These are phyloP conservation scores for Acromyrmex heyeri DNA, from an alignment of 1,140 invertebrate species.

Conservation along the genomic window DNA sequence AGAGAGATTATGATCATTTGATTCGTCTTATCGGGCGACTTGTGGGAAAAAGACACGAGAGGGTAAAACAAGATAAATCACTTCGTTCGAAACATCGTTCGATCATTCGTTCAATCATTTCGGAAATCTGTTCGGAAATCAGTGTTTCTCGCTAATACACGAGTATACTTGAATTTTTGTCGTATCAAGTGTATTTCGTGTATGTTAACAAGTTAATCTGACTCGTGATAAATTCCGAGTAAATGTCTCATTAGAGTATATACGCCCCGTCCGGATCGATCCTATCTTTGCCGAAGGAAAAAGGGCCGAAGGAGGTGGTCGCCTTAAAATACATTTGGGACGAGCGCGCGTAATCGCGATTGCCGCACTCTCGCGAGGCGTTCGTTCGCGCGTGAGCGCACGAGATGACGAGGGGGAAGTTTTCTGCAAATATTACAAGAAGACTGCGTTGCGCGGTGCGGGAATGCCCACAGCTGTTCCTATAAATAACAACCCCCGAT, in stretches of 20 bases:
- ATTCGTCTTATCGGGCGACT: slow-evolving; percentile 51
- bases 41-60: slow-evolving; percentile 17
- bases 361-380: slow-evolving; percentile 63
- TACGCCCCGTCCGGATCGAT: slow-evolving; percentile 2
- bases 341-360: slow-evolving; percentile 74
- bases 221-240: slow-evolving; percentile 32
- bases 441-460: slow-evolving; percentile 65
- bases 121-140: background rate
- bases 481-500: slow-evolving; percentile 83
- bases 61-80: background rate
- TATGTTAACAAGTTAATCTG: background rate
- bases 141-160: too few relatives aligned
- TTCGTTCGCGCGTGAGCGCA: slow-evolving; percentile 47
- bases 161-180: background rate
- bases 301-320: slow-evolving; percentile 21
- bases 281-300: slow-evolving; percentile 13
- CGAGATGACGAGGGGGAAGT: slow-evolving; percentile 75
- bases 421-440: slow-evolving; percentile 78
- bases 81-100: background rate
- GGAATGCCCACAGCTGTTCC: slow-evolving; percentile 82
- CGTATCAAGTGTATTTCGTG: background rate
- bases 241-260: background rate
- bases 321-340: slow-evolving; percentile 58
- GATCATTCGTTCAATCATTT: background rate
- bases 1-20: slow-evolving; percentile 61